These are phyloP conservation scores for Dione juno DNA, from an alignment of 2,888 invertebrate genomes.

Conservation along the genomic window DNA sequence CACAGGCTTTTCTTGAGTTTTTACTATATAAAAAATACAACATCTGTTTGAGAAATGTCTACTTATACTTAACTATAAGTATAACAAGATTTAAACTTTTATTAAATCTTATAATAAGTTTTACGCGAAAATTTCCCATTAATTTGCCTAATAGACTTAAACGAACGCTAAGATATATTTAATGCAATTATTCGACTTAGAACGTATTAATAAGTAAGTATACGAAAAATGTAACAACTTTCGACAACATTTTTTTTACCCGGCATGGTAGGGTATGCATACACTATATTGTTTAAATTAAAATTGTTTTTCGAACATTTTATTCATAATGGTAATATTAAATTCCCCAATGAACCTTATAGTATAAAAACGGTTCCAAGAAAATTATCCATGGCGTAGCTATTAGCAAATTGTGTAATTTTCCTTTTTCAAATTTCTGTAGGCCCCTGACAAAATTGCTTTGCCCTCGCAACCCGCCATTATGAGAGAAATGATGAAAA, in stretches of 20 bases:
- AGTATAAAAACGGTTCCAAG: constrained; percentile 64
- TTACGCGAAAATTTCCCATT: constrained; percentile 11
- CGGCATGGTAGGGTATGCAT: too few relatives aligned
- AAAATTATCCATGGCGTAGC: constrained; percentile 70
- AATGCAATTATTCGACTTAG: constrained; percentile 4
- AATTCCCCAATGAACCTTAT: constrained; percentile 19
- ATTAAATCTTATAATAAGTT: background rate
- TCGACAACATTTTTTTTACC: too few relatives aligned
- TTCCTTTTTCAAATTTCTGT: constrained; percentile 78
- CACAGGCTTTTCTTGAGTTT: background rate
- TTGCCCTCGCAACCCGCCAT: constrained; percentile 71
- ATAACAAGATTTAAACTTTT: background rate
- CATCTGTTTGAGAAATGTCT: background rate
- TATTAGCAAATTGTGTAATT: constrained; percentile 82
- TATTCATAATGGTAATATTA: constrained; percentile 1
- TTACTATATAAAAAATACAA: too few relatives aligned
- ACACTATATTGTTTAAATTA: background rate
- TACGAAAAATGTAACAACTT: too few relatives aligned
- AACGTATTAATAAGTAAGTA: background rate
- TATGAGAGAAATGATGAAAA: constrained; percentile 74
- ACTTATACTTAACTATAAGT: background rate
- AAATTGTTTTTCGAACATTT: background rate
- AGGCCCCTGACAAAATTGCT: constrained; percentile 74
- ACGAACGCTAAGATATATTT: background rate
- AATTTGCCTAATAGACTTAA: constrained; percentile 8